Evolutionary conservation across 2,113 vertebrate genomes (phyloP), one percentile per base, ranked within the genome.

Genomic region (Brachyistius frenatus): DNA sequence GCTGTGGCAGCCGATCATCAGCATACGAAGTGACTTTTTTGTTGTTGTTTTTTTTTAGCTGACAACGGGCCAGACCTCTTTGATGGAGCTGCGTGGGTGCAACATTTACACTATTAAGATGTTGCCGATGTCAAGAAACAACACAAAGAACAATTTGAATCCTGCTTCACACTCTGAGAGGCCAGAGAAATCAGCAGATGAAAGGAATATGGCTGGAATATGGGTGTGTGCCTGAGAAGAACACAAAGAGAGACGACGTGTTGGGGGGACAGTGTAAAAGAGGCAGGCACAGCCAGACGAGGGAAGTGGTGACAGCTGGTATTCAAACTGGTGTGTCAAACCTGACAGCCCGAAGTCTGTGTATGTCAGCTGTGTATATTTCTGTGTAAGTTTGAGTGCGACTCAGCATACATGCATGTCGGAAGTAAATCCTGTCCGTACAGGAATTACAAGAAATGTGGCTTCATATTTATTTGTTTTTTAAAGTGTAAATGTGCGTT

Each of bases 91-190:
- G 61, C 47, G 70, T 81, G 66, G 77, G 39, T 54, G 74, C 74
- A 86, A 85, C 80, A 85, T 85, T 82, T 88, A 83, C 80, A 80
- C 73, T 68, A 68, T 60, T 10, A 66, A 61, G 75, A 83, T 78
- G 73, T 65, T 66, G 61, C 69, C 49, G 41, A 61, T 76, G 63
- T 87, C 88, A 86, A 81, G 69, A 85, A 81, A 81, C 56, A 71
- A 61, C 62, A 56, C 60, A 55, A 33, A 73, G 68, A 67, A 58
- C 85, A 66, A 76, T 66, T 72, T 0, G 0, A 73, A 73, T 76
- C 46, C 61, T 73, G 69, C 55, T 52, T 78, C 55, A 57, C 81
- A 46, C 50, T 67, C 50, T n/a, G 49, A 71, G 76, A 71, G 61
- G 85, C 84, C 85, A 88, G 72, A 88, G 65, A 65, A 66, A 62